Evolutionary conservation across 1,140 invertebrate species (phyloP).

Genomic region (Nephotettix cincticeps): DNA sequence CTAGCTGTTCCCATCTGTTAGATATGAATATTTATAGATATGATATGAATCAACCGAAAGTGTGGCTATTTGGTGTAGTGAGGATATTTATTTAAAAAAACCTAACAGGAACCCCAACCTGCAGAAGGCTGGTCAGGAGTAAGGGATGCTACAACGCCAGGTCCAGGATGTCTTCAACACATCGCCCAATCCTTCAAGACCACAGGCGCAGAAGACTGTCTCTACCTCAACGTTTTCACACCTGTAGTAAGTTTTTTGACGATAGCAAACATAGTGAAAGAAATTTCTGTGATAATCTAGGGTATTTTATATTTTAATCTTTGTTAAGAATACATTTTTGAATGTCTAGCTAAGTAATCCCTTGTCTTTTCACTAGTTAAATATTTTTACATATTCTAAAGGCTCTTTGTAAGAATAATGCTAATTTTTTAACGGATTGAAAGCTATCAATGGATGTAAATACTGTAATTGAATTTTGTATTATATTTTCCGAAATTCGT

Average conservation of each 20-base stretch:
- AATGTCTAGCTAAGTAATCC: no score
- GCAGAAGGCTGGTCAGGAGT: conserved; percentile 27
- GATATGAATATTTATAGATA: neutral
- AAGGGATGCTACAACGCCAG: conserved; percentile 31
- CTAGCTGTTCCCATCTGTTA: neutral
- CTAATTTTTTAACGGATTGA: no score
- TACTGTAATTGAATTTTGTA: no score
- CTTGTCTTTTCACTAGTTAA: no score
- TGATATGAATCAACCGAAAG: neutral
- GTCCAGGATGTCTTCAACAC: conserved; percentile 29
- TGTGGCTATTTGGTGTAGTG: neutral
- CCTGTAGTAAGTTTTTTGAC: conserved; percentile 44
- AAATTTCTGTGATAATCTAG: no score
- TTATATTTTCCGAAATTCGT: no score
- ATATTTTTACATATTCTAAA: no score
- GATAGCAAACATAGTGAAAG: no score
- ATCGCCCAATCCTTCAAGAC: conserved; percentile 8
- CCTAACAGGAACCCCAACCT: neutral
- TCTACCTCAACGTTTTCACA: conserved; percentile 48
- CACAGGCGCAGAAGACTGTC: conserved; percentile 47
- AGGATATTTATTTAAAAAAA: neutral
- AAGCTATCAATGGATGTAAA: no score
- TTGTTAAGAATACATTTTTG: no score
- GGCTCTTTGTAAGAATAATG: no score
- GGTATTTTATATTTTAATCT: no score